Evolutionary conservation across 1,140 invertebrate genomes (phyloP), one percentile per base, ranked within the genome.

Genomic region (Diabrotica virgifera): DNA sequence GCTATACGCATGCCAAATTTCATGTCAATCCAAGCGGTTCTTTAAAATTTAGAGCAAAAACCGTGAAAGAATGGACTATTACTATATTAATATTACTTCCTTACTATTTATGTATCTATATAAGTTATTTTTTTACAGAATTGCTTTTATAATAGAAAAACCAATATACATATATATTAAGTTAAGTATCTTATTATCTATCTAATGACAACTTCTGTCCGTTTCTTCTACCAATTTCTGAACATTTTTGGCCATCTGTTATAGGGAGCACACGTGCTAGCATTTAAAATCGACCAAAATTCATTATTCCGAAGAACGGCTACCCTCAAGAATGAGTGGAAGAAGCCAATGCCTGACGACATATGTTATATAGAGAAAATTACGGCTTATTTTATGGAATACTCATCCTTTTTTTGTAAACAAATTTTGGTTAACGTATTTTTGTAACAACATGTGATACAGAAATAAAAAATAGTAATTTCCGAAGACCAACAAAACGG

Each of bases 361-460:
- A 46, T 46, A 46, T 46, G 40, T 46, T 46, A 5, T 46, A 46
- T 46, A 46, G 40, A 46, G 40, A 46, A 46, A 46, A 46, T 46
- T 46, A 46, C 40, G 8, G 40, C 40, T 46, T 46, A 46, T 46
- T 46, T 46, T n/a, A 46, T 46, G 40, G 40, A 46, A 46, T 46
- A 46, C 40, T 46, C 40, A 10, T 46, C 24, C 24, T 46, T 46
- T 46, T 46, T 46, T 46, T 46, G 40, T 46, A 46, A 46, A 46
- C 40, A n/a, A 10, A 46, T 46, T 46, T 5, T 24, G 24, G 24
- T 24, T 24, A 24, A 46, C 40, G 40, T 46, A 46, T 46, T 46
- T 5, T 24, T 24, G 24, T 24, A 24, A 46, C 8, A 46, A 46
- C 40, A 46, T 46, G n/a, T 46, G 40, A 46, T n/a, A 24, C 24